Percentiles rank a stretch among this genome's conserved stretches.
Evolutionary conservation across 2,797 vertebrate species (phyloP).

Genomic region (Decapterus maruadsi): DNA sequence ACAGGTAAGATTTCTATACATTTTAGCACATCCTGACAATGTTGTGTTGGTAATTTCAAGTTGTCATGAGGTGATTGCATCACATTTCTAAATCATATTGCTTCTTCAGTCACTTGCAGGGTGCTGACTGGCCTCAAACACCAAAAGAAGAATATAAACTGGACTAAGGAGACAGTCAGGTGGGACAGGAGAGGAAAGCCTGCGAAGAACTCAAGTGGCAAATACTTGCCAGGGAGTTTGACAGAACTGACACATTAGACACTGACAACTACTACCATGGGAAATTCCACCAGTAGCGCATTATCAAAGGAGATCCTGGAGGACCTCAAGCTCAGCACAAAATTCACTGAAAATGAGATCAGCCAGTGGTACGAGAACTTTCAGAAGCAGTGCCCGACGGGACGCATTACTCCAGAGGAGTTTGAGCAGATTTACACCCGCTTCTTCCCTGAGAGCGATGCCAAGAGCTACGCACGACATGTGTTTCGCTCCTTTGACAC

Average conservation of each 20-base stretch:
- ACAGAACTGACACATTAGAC: constrained; percentile 26
- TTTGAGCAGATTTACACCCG: constrained; percentile 87
- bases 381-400: constrained; percentile 87
- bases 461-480: constrained; percentile 85
- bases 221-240: constrained; percentile 49
- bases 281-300: constrained; percentile 86
- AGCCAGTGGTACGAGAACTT: constrained; percentile 88
- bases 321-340: constrained; percentile 87
- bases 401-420: constrained; percentile 83
- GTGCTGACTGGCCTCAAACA: constrained; percentile 17
- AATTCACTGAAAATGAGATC: constrained; percentile 85
- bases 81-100: constrained; percentile 1
- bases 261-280: constrained; percentile 75
- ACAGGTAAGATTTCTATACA: constrained; percentile 56
- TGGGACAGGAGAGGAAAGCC: constrained; percentile 28
- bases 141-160: constrained; percentile 16
- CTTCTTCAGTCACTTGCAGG: constrained; percentile 24
- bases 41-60: not conserved
- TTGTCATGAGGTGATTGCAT: not conserved
- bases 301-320: constrained; percentile 89
- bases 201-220: constrained; percentile 49
- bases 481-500: constrained; percentile 90
- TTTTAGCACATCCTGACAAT: not conserved
- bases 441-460: constrained; percentile 88
- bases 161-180: constrained; percentile 23